Percentiles rank a stretch among this genome's conserved stretches.
Evolutionary conservation across 2,888 invertebrate species (phyloP).

Genomic region (Archips crataeganus): DNA sequence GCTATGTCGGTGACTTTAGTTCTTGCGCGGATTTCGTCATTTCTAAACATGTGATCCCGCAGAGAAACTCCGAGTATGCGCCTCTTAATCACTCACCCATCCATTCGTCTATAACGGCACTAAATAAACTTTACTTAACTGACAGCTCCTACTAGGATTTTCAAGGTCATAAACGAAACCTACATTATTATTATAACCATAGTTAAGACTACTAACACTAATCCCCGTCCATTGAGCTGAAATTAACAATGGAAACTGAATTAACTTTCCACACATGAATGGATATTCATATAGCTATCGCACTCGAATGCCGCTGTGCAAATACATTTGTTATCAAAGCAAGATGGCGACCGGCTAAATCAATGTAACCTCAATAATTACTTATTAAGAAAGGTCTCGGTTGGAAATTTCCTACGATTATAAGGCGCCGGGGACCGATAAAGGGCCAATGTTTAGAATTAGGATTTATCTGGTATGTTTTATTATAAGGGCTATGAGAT

Average conservation of each 20-base stretch:
- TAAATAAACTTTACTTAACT: too few species aligned
- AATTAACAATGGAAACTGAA: slow-evolving; percentile 29
- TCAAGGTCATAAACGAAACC: too few species aligned
- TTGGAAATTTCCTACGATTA: slow-evolving; percentile 77
- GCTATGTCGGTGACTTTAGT: too few species aligned
- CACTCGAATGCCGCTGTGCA: slow-evolving; percentile 58
- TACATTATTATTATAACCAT: background rate
- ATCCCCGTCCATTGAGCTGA: slow-evolving; percentile 11
- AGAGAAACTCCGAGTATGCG: too few species aligned
- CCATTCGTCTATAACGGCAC: too few species aligned
- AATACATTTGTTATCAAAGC: slow-evolving; percentile 74
- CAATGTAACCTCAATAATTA: slow-evolving; percentile 81
- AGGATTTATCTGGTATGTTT: background rate
- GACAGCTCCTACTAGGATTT: too few species aligned
- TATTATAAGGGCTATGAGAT: too few species aligned
- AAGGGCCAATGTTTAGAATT: slow-evolving; percentile 6
- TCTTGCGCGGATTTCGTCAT: too few species aligned
- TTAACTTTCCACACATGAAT: slow-evolving; percentile 22
- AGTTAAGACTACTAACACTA: background rate
- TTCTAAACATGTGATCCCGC: too few species aligned
- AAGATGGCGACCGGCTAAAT: slow-evolving; percentile 78
- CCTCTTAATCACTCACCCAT: too few species aligned
- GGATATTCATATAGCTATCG: slow-evolving; percentile 20
- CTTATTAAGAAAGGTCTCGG: slow-evolving; percentile 77
- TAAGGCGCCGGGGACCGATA: slow-evolving; percentile 5